Conservation (phyloP, 2,113 vertebrate species). For the Phyllostomus hastatus region DNA sequence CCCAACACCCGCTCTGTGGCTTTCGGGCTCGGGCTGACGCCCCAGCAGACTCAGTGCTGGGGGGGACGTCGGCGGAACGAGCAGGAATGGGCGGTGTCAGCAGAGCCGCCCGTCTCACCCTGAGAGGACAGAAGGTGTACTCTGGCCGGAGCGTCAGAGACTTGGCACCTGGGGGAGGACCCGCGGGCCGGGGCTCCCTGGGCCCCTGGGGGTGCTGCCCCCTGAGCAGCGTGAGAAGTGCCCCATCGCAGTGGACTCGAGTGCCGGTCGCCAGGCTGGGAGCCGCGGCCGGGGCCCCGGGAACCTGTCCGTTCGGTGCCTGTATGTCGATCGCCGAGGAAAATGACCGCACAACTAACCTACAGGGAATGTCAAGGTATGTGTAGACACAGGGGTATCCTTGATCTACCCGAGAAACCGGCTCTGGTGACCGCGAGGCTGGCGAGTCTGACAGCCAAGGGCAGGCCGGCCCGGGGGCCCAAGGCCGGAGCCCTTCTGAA, state of each 20-base stretch:
- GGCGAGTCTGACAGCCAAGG: fast-evolving
- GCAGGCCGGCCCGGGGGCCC: fast-evolving
- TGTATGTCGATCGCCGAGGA: not conserved
- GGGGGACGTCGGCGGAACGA: not conserved
- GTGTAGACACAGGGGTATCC: not conserved
- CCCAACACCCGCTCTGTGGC: not conserved
- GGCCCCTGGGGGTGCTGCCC: not conserved
- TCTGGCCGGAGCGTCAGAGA: not conserved
- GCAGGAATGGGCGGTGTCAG: not conserved
- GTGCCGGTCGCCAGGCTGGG: not conserved
- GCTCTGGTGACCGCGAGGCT: fast-evolving
- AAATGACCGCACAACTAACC: not conserved
- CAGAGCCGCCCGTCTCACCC: no score
- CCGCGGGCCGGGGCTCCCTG: not conserved
- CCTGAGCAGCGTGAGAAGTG: not conserved
- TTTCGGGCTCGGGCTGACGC: not conserved
- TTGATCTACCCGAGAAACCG: no score
- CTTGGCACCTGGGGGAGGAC: not conserved
- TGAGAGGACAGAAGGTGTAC: not conserved
- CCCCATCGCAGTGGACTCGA: not conserved
- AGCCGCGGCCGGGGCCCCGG: no score
- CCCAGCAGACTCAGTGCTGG: not conserved
- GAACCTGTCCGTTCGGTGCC: not conserved
- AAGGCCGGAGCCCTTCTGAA: fast-evolving
- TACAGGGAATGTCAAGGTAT: not conserved